Percentiles rank a stretch among this genome's conserved stretches.
These are phyloP conservation scores for Aplocera efformata DNA, from an alignment of 2,888 invertebrate genomes.

Conservation along the genomic window DNA sequence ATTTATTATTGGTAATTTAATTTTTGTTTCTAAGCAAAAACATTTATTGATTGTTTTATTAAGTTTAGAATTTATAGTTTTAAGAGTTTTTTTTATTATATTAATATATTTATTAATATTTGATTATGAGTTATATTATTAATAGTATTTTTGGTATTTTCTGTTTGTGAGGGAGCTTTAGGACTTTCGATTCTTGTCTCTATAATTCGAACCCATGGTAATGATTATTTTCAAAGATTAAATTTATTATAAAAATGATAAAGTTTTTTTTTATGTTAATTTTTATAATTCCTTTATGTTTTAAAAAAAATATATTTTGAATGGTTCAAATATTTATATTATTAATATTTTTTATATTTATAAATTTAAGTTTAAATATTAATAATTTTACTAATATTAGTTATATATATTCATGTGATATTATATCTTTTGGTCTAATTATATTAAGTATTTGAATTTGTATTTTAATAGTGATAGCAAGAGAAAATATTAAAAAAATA, in stretches of 20 bases:
- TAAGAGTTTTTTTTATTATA: conserved; percentile 76
- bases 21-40: conserved; percentile 78
- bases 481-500: conserved; percentile 64
- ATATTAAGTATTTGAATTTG: conserved; percentile 82
- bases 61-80: conserved; percentile 82
- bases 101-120: conserved; percentile 66
- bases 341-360: conserved; percentile 71
- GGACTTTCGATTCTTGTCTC: conserved; percentile 82
- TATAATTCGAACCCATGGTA: conserved; percentile 82
- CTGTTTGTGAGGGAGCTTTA: conserved; percentile 83
- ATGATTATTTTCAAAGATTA: conserved; percentile 83
- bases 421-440: conserved; percentile 77
- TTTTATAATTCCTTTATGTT: conserved; percentile 76
- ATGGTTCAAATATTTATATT: conserved; percentile 76
- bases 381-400: conserved; percentile 57
- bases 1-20: conserved; percentile 71
- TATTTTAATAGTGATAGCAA: conserved; percentile 80
- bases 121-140: conserved; percentile 76
- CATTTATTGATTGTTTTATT: conserved; percentile 81
- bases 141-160: conserved; percentile 82
- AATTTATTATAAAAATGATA: conserved; percentile 79
- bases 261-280: conserved; percentile 71
- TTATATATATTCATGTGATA: conserved; percentile 72
- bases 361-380: conserved; percentile 54
- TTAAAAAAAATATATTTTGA: conserved; percentile 74